These are phyloP conservation scores for Hypena proboscidalis DNA, from an alignment of 2,888 invertebrate species.

Conservation along the genomic window DNA sequence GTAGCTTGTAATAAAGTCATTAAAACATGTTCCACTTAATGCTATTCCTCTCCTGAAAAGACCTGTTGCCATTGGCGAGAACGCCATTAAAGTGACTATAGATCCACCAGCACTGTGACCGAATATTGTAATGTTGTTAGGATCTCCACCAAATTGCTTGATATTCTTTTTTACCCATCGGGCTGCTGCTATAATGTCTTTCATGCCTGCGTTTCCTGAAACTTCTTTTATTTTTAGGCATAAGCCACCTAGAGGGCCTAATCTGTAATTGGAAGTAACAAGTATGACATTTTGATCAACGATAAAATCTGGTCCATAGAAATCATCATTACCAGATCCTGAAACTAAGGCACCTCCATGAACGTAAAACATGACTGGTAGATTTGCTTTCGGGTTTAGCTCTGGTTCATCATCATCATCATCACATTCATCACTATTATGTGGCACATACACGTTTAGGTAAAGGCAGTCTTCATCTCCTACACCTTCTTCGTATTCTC, in stretches of 20 bases:
- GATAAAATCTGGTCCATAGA: conserved; percentile 83
- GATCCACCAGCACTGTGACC: conserved; percentile 61
- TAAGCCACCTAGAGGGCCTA: conserved; percentile 83
- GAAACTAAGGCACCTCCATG: conserved; percentile 59
- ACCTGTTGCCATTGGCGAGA: conserved; percentile 62
- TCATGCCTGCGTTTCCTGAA: conserved; percentile 86
- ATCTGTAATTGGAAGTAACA: conserved; percentile 84
- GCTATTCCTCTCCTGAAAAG: conserved; percentile 57
- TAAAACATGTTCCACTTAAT: conserved; percentile 41
- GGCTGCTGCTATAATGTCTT: conserved; percentile 62
- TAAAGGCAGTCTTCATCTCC: conserved; percentile 60
- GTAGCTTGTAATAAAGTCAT: conserved; percentile 52
- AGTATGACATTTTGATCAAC: conserved; percentile 80
- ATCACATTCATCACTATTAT: too few species aligned
- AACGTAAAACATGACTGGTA: conserved; percentile 65
- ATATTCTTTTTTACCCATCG: conserved; percentile 59
- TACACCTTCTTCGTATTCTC: conserved; percentile 45
- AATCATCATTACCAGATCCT: conserved; percentile 66
- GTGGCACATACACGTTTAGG: conserved; percentile 59
- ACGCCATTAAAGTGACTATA: conserved; percentile 45
- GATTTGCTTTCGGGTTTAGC: conserved; percentile 7
- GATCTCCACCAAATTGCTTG: conserved; percentile 54
- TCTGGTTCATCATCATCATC: too few species aligned
- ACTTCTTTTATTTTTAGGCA: conserved; percentile 79
- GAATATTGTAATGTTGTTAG: conserved; percentile 54